phyloP scores from a whole-genome alignment of 2,888 invertebrate species.

The Pinctada fucata region DNA sequence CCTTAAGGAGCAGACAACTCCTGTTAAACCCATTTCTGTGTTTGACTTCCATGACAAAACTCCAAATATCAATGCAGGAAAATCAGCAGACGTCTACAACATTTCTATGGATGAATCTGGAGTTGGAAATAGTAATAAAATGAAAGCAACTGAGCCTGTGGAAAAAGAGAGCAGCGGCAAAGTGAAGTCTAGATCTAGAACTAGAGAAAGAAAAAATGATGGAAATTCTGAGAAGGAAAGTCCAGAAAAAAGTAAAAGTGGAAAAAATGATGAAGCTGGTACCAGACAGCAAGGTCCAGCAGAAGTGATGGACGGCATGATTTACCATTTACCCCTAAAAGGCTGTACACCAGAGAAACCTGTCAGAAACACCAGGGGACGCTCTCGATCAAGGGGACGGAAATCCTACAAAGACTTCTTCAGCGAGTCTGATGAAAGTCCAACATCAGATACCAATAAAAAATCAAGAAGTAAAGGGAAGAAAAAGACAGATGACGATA shows the following conservation, averaged over 20 bases:
- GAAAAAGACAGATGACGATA: slow-evolving; percentile 1
- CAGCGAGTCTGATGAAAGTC: not conserved
- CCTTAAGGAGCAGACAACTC: slow-evolving; percentile 35
- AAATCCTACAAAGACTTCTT: not conserved
- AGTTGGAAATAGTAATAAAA: not conserved
- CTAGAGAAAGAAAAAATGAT: not conserved
- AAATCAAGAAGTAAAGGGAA: slow-evolving; percentile 1
- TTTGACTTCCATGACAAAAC: slow-evolving; percentile 64
- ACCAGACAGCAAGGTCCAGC: slow-evolving; percentile 5
- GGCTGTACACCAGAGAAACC: slow-evolving; percentile 29
- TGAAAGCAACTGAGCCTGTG: not conserved
- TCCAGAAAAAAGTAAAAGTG: slow-evolving; percentile 4
- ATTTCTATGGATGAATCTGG: not conserved
- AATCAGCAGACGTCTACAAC: not conserved
- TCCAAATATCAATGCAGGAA: slow-evolving; percentile 35
- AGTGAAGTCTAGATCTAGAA: not conserved
- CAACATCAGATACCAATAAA: not conserved
- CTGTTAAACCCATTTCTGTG: slow-evolving; percentile 44
- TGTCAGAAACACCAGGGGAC: not conserved
- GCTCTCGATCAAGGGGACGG: slow-evolving; percentile 9
- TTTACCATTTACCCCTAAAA: slow-evolving; percentile 30
- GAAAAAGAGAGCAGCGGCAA: slow-evolving; percentile 5
- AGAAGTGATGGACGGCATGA: not conserved
- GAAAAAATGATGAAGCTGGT: not conserved
- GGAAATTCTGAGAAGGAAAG: not conserved